phyloP scores from a whole-genome alignment of 2,113 vertebrate species.

The Gadus macrocephalus region DNA sequence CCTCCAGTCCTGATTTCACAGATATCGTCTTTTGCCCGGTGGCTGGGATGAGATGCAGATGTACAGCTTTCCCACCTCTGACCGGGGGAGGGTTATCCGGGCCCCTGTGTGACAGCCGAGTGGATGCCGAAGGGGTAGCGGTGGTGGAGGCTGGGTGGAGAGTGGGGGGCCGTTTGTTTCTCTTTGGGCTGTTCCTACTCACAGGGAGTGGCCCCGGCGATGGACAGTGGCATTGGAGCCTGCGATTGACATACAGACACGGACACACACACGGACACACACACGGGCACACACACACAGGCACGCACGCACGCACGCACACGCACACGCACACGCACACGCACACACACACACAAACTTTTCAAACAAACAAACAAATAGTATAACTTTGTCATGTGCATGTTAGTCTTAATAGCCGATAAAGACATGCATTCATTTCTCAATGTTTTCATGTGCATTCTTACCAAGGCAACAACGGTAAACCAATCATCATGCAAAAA shows the following conservation, averaged over 20 bases:
- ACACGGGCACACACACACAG: conserved; percentile 3
- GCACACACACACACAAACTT: too few species aligned
- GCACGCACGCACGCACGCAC: too few species aligned
- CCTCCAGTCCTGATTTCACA: conserved; percentile 48
- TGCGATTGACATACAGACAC: neutral
- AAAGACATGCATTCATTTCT: too few species aligned
- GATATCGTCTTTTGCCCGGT: conserved; percentile 41
- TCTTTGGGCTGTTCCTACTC: neutral
- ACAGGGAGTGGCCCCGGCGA: too few species aligned
- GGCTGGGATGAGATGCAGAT: conserved; percentile 56
- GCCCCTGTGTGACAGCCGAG: neutral
- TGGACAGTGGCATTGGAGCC: neutral
- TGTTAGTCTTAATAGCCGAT: too few species aligned
- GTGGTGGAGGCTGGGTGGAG: neutral
- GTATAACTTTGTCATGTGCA: neutral
- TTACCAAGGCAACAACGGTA: too few species aligned
- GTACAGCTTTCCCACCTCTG: conserved; percentile 57
- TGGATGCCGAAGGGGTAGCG: too few species aligned
- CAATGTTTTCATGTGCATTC: too few species aligned
- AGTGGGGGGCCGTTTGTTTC: neutral
- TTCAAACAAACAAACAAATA: neutral
- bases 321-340: too few species aligned
- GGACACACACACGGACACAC: neutral
- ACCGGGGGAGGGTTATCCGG: neutral
- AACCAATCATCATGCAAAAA: too few species aligned